Conservation (phyloP, 2,113 vertebrate species). For the Spea bombifrons region DNA sequence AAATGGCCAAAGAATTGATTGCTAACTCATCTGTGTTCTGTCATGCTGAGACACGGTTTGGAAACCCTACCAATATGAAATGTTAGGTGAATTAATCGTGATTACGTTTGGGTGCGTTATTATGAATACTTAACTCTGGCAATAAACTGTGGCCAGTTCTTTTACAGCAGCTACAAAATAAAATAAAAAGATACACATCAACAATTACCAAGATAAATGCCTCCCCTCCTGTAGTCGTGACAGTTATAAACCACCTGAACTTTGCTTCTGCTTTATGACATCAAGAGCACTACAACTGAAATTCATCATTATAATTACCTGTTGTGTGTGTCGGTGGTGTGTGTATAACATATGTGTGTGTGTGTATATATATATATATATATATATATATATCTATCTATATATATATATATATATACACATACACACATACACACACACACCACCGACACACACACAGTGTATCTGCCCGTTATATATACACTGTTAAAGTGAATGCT, state of each 20-base stretch:
- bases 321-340: constrained; percentile 41
- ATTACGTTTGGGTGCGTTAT: too few species aligned
- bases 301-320: constrained; percentile 48
- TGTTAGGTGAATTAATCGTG: too few species aligned
- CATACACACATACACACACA: not conserved
- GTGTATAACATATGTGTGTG: constrained; percentile 16
- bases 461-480: constrained; percentile 4
- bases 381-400: constrained; percentile 29
- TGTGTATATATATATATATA: constrained; percentile 25
- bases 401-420: constrained; percentile 26
- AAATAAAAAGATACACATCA: not conserved
- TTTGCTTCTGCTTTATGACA: constrained; percentile 46
- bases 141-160: constrained; percentile 3
- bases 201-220: constrained; percentile 46
- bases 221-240: constrained; percentile 30
- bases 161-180: constrained; percentile 29
- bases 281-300: constrained; percentile 34
- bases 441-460: not conserved
- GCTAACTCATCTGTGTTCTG: too few species aligned
- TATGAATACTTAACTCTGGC: too few species aligned
- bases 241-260: constrained; percentile 48
- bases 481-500: constrained; percentile 1
- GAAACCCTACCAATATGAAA: too few species aligned
- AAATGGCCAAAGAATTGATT: too few species aligned
- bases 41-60: too few species aligned